Evolutionary conservation across 2,888 invertebrate genomes (phyloP).

Genomic region (Mythimna vitellina): DNA sequence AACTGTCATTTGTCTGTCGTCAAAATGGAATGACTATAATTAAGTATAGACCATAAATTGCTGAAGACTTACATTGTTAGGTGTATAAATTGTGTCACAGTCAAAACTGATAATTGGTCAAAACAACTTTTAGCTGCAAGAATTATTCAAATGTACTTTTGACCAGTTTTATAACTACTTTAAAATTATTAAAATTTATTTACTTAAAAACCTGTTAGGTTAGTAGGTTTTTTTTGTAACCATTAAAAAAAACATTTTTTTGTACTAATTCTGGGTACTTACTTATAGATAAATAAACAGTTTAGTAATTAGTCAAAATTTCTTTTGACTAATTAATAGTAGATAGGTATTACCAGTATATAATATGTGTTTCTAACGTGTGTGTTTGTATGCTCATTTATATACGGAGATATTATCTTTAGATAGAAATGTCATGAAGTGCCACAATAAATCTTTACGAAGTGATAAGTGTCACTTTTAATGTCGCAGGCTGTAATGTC

Average conservation of each 20-base stretch:
- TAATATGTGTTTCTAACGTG: background rate
- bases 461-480: conserved; percentile 27
- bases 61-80: conserved; percentile 25
- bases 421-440: conserved; percentile 30
- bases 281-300: no score
- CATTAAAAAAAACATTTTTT: no score
- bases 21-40: conserved; percentile 1
- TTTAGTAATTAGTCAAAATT: no score
- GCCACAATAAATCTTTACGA: conserved; percentile 26
- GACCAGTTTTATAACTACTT: no score
- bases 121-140: no score
- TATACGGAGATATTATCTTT: conserved; percentile 31
- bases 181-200: no score
- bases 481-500: conserved; percentile 1
- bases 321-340: no score
- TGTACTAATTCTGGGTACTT: no score
- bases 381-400: conserved; percentile 6
- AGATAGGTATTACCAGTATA: background rate
- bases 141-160: no score
- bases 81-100: conserved; percentile 5
- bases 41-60: background rate
- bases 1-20: conserved; percentile 17
- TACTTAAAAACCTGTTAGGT: no score
- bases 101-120: no score
- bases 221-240: no score